These are phyloP conservation scores for Agrotis puta DNA, from an alignment of 2,888 invertebrate species.

Conservation along the genomic window DNA sequence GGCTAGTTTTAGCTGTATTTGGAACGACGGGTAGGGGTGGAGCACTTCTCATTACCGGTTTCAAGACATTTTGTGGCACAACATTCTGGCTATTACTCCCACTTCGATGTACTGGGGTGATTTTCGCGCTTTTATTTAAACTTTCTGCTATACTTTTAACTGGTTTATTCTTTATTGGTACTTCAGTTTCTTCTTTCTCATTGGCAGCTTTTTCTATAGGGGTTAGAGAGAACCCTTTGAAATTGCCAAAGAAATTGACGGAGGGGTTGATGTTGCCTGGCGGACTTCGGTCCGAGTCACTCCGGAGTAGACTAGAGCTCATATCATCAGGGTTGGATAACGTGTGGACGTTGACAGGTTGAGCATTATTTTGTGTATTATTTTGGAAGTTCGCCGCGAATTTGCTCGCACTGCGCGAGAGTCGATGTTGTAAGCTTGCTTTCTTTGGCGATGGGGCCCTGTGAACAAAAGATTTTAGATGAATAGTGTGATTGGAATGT, in stretches of 20 bases:
- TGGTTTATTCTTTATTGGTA: conserved; percentile 53
- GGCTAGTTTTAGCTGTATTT: conserved; percentile 76
- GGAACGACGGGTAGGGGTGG: conserved; percentile 93
- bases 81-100: conserved; percentile 83
- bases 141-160: conserved; percentile 63
- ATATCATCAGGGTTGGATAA: conserved; percentile 93
- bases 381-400: conserved; percentile 88
- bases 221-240: conserved; percentile 95
- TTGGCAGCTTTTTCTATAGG: conserved; percentile 89
- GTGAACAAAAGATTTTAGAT: conserved; percentile 51
- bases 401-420: conserved; percentile 87
- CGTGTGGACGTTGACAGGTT: conserved; percentile 87
- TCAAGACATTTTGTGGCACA: conserved; percentile 79
- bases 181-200: conserved; percentile 60
- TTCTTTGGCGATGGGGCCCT: conserved; percentile 88
- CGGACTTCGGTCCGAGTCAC: conserved; percentile 87
- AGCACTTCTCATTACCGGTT: conserved; percentile 90
- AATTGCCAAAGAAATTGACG: conserved; percentile 95
- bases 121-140: conserved; percentile 89
- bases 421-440: conserved; percentile 83
- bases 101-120: conserved; percentile 87
- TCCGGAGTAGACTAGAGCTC: conserved; percentile 93
- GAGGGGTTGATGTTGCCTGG: conserved; percentile 87
- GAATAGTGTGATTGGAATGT: not conserved
- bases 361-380: conserved; percentile 78